These are phyloP conservation scores for Diadema setosum DNA, from an alignment of 35 echinoderm and acorn worm species.

Conservation along the genomic window DNA sequence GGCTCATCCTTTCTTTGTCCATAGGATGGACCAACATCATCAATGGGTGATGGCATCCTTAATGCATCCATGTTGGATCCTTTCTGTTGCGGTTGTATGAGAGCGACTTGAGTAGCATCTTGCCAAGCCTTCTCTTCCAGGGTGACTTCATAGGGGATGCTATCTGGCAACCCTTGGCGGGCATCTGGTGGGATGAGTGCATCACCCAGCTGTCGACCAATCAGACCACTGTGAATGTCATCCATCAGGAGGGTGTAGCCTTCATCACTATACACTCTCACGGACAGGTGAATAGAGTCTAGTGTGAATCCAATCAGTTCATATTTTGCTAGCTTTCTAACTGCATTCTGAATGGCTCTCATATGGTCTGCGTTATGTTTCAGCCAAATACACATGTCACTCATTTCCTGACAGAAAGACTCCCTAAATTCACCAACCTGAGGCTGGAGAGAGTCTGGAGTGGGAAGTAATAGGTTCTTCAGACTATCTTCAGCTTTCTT, in stretches of 20 bases:
- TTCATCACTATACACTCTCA: background rate
- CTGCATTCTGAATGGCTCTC: background rate
- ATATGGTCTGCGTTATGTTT: background rate
- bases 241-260: background rate
- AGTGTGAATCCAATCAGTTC: background rate
- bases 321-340: background rate
- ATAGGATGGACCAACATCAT: too few species aligned
- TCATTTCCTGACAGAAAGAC: too few species aligned
- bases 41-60: too few species aligned
- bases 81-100: too few species aligned
- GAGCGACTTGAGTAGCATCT: too few species aligned
- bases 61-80: too few species aligned
- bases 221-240: background rate
- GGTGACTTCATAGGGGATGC: background rate
- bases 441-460: too few species aligned
- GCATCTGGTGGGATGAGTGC: background rate
- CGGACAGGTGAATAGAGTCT: background rate
- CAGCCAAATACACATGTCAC: too few species aligned
- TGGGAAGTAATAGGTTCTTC: too few species aligned
- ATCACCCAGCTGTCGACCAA: background rate
- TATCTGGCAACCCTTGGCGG: background rate
- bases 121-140: background rate
- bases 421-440: too few species aligned
- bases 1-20: too few species aligned
- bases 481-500: too few species aligned